Conservation (phyloP, 2,113 vertebrate genomes). For the Plestiodon gilberti region DNA sequence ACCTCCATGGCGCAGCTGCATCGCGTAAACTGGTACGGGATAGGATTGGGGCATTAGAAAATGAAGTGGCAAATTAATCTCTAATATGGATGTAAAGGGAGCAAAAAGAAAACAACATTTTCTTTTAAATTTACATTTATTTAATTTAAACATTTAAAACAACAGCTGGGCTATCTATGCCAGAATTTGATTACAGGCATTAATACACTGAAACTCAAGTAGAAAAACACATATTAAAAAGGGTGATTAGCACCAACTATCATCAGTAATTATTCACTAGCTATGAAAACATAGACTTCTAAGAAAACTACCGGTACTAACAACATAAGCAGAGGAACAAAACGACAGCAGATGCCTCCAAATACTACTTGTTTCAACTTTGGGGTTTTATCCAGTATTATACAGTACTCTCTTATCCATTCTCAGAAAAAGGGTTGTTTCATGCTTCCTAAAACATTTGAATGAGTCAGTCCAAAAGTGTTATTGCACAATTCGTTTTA, state of each 20-base stretch:
- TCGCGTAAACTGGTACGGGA: no score
- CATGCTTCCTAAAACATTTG: not conserved
- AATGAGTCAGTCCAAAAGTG: not conserved
- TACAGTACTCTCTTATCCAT: not conserved
- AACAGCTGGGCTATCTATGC: not conserved
- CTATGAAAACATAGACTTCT: not conserved
- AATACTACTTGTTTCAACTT: not conserved
- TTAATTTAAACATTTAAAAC: not conserved
- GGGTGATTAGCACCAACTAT: not conserved
- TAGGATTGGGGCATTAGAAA: no score
- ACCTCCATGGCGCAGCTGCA: no score
- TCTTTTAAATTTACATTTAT: no score
- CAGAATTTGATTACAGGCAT: conserved; percentile 7
- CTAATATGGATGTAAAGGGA: not conserved
- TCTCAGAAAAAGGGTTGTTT: not conserved
- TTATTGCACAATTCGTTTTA: not conserved
- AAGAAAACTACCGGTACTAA: no score
- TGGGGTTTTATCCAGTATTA: conserved; percentile 11
- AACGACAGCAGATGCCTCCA: not conserved
- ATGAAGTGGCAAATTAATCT: not conserved
- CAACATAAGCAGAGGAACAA: not conserved
- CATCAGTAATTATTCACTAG: not conserved
- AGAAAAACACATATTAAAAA: conserved; percentile 34
- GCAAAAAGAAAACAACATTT: not conserved
- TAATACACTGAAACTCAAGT: not conserved